Percentiles rank a stretch among this genome's conserved stretches.
These are phyloP conservation scores for Entomyzon cyanotis DNA, from an alignment of 2,113 vertebrate genomes.

Conservation along the genomic window DNA sequence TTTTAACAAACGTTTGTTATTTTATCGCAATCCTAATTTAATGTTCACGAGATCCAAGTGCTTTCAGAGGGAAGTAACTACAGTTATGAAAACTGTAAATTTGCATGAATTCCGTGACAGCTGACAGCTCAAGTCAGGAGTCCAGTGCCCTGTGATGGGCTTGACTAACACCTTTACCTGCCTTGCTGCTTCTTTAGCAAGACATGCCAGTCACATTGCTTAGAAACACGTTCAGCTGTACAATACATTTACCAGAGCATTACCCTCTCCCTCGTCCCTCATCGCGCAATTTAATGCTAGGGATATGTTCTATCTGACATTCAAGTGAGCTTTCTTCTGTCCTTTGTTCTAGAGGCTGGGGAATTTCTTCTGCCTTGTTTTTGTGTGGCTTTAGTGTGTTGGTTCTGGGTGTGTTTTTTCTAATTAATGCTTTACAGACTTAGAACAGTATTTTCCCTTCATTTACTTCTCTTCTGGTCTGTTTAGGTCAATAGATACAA, in stretches of 20 bases:
- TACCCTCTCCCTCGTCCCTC: fast-evolving
- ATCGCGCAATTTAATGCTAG: fast-evolving
- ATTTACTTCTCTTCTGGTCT: neutral
- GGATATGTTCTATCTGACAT: fast-evolving
- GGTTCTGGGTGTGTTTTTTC: neutral
- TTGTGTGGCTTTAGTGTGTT: neutral
- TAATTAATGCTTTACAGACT: neutral
- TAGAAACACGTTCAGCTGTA: fast-evolving
- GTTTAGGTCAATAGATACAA: neutral
- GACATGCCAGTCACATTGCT: fast-evolving
- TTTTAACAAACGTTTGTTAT: fast-evolving
- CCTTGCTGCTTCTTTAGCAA: neutral
- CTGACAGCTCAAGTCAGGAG: fast-evolving
- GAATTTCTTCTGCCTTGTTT: neutral
- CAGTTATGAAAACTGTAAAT: fast-evolving
- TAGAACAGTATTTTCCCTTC: neutral
- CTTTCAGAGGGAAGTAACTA: neutral
- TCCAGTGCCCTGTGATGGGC: fast-evolving
- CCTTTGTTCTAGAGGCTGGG: too few species aligned
- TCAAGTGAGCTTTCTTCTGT: neutral
- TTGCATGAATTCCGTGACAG: fast-evolving
- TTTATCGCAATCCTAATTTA: fast-evolving
- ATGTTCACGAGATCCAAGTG: fast-evolving
- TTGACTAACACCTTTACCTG: fast-evolving
- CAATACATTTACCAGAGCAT: fast-evolving